These are phyloP conservation scores for Gymnobelideus leadbeateri DNA, from an alignment of 2,113 vertebrate genomes.

Conservation along the genomic window DNA sequence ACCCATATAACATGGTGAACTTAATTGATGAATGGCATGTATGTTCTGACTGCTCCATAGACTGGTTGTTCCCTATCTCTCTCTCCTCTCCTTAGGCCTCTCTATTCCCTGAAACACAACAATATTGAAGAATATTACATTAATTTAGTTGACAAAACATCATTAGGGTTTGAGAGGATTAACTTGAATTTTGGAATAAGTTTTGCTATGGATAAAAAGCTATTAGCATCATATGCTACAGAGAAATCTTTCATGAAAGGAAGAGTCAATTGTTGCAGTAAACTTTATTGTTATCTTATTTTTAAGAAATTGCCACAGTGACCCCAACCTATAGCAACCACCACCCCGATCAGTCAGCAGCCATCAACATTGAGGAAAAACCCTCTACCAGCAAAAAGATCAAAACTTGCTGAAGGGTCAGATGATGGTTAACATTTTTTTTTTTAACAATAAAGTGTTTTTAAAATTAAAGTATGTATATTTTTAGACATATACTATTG, in stretches of 20 bases:
- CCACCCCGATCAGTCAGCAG: too few species aligned
- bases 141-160: neutral
- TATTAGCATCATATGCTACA: neutral
- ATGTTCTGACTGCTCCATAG: neutral
- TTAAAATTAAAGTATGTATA: too few species aligned
- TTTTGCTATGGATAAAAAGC: neutral
- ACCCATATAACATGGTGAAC: neutral
- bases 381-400: too few species aligned
- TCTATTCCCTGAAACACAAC: neutral
- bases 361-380: too few species aligned
- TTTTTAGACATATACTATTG: too few species aligned
- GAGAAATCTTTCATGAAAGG: neutral
- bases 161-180: neutral
- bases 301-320: neutral
- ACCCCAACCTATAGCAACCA: too few species aligned
- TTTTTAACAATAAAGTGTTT: too few species aligned
- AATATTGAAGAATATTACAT: neutral
- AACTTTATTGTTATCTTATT: neutral
- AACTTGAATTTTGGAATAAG: neutral
- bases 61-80: neutral
- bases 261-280: neutral
- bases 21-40: neutral
- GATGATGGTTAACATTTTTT: too few species aligned
- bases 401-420: too few species aligned
- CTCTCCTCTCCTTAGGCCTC: neutral